A percentile compares a stretch with the other conserved stretches of the same genome.
Conservation (phyloP, 2,888 invertebrate species). For the Anoplius nigerrimus region DNA sequence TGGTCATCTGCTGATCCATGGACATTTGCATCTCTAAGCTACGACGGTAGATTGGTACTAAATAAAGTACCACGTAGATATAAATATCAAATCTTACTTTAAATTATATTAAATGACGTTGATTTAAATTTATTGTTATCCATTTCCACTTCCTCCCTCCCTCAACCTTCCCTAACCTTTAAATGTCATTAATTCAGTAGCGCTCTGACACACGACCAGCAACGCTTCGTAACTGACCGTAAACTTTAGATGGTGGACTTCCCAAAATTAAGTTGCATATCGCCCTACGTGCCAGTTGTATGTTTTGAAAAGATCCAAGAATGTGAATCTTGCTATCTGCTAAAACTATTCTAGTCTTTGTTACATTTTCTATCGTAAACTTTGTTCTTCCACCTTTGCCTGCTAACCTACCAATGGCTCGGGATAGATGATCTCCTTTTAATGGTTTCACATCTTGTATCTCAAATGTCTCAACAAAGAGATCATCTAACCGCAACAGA, state of each 20-base stretch:
- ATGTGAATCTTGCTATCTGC: slow-evolving; percentile 98
- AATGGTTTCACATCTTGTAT: slow-evolving; percentile 94
- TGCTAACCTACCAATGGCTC: slow-evolving; percentile 98
- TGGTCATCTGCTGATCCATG: slow-evolving; percentile 99
- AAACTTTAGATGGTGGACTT: slow-evolving; percentile 98
- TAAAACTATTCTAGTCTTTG: slow-evolving; percentile 97
- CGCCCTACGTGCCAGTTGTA: slow-evolving; percentile 94
- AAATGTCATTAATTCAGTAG: slow-evolving; percentile 76
- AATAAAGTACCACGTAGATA: slow-evolving; percentile 95
- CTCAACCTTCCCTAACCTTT: too few relatives aligned
- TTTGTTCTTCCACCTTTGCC: slow-evolving; percentile 98
- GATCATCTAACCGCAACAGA: slow-evolving; percentile 93
- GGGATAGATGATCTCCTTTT: slow-evolving; percentile 94
- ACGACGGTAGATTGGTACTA: slow-evolving; percentile 95
- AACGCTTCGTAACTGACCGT: slow-evolving; percentile 93
- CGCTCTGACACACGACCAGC: slow-evolving; percentile 90
- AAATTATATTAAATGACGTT: slow-evolving; percentile 21
- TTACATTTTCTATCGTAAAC: slow-evolving; percentile 98
- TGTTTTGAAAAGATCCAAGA: slow-evolving; percentile 97
- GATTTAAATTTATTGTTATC: slow-evolving; percentile 48
- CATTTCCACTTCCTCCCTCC: too few relatives aligned
- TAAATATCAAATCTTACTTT: slow-evolving; percentile 94
- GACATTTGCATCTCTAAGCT: slow-evolving; percentile 99
- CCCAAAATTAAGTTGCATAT: slow-evolving; percentile 98
- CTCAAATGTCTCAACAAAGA: slow-evolving; percentile 98